phyloP scores from a whole-genome alignment of 2,113 vertebrate genomes.

The Paradoxurus hermaphroditus region DNA sequence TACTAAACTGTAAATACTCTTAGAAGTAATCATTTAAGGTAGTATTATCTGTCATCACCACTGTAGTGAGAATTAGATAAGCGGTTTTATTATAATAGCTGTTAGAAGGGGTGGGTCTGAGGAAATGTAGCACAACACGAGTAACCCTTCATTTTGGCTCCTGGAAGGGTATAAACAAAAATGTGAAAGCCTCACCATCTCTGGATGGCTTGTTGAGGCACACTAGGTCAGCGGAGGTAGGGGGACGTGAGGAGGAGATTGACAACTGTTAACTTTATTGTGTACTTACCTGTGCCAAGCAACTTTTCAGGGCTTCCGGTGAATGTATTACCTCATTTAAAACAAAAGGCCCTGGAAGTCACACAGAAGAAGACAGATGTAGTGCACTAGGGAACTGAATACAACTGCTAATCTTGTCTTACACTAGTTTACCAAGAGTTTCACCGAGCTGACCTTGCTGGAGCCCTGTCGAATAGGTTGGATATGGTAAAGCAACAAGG shows the following conservation, averaged over 20 bases:
- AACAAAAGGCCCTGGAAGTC: neutral
- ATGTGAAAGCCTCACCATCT: neutral
- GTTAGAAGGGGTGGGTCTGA: neutral
- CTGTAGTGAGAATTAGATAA: neutral
- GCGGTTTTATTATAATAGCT: neutral
- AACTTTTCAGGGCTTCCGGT: neutral
- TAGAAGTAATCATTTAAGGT: neutral
- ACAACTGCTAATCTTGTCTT: neutral
- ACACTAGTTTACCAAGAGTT: neutral
- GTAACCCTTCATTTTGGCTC: neutral
- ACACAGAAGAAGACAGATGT: neutral
- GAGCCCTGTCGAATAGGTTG: neutral
- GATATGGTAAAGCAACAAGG: neutral
- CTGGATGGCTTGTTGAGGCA: neutral
- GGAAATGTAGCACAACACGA: neutral
- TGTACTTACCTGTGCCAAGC: neutral
- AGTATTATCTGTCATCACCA: neutral
- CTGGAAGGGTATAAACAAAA: neutral
- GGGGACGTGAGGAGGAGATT: neutral
- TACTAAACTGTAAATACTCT: neutral
- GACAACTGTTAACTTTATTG: neutral
- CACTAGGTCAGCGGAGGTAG: neutral
- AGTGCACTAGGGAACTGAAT: neutral
- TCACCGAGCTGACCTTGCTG: neutral
- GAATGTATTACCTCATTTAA: neutral